phyloP scores from a whole-genome alignment of 2,888 invertebrate species.

The Cryptosula pallasiana region DNA sequence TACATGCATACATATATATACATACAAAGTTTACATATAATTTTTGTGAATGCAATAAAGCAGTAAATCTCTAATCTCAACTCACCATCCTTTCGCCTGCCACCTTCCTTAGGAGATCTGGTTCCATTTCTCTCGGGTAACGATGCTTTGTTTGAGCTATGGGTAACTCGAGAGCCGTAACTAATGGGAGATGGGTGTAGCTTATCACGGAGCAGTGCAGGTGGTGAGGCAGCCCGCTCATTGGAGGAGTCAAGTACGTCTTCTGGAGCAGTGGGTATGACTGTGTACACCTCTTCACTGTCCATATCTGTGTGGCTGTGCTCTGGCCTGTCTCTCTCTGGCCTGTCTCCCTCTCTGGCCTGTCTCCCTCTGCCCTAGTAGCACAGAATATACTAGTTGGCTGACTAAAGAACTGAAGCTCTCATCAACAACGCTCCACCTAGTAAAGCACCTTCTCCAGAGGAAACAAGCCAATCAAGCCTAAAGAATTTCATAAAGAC shows the following conservation, averaged over 20 bases:
- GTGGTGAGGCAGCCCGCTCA: background rate
- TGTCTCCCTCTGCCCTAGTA: no score
- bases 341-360: no score
- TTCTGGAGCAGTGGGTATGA: slow-evolving; percentile 16
- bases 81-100: slow-evolving; percentile 15
- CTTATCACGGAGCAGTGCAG: background rate
- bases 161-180: background rate
- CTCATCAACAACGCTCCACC: background rate
- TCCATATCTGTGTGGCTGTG: no score
- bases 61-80: no score
- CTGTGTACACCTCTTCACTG: slow-evolving; percentile 3
- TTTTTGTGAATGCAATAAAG: no score
- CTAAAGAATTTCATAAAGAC: background rate
- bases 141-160: background rate
- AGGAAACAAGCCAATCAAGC: background rate
- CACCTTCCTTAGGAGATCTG: background rate
- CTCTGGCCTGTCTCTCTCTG: no score
- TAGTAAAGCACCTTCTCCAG: background rate
- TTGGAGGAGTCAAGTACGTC: background rate
- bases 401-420: no score
- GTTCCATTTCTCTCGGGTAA: background rate
- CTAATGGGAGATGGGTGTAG: background rate
- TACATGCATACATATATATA: no score
- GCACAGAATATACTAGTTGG: no score
- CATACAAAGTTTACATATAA: no score